phyloP scores from a whole-genome alignment of 2,797 vertebrate genomes.

The Tympanoctomys barrerae region DNA sequence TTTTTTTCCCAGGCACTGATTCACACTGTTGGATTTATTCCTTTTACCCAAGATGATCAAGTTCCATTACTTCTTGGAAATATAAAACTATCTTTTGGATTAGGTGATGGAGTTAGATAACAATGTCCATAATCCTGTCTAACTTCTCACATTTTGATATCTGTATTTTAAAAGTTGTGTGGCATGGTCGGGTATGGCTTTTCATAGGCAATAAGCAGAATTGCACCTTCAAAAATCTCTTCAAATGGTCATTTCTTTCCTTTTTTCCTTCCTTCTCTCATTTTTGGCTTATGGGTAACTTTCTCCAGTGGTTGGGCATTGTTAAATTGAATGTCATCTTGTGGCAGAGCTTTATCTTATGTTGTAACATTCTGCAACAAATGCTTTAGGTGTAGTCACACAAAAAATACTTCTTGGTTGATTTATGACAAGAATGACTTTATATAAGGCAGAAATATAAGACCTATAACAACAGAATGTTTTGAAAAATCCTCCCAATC shows the following conservation, averaged over 20 bases:
- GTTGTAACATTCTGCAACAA: neutral
- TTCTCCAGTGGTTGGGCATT: neutral
- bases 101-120: neutral
- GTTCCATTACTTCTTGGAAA: neutral
- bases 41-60: neutral
- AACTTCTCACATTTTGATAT: neutral
- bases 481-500: neutral
- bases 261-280: neutral
- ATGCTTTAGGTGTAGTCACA: neutral
- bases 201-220: neutral
- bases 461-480: neutral
- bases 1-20: neutral
- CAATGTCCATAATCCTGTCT: neutral
- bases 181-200: neutral
- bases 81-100: neutral
- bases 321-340: neutral
- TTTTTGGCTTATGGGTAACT: neutral
- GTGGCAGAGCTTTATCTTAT: neutral
- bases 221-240: neutral
- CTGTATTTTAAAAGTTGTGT: neutral
- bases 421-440: neutral
- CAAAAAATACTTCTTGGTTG: neutral
- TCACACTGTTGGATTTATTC: neutral
- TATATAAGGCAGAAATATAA: neutral
- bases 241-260: neutral